phyloP scores from a whole-genome alignment of 2,113 vertebrate species.

The Lepus timidus region DNA sequence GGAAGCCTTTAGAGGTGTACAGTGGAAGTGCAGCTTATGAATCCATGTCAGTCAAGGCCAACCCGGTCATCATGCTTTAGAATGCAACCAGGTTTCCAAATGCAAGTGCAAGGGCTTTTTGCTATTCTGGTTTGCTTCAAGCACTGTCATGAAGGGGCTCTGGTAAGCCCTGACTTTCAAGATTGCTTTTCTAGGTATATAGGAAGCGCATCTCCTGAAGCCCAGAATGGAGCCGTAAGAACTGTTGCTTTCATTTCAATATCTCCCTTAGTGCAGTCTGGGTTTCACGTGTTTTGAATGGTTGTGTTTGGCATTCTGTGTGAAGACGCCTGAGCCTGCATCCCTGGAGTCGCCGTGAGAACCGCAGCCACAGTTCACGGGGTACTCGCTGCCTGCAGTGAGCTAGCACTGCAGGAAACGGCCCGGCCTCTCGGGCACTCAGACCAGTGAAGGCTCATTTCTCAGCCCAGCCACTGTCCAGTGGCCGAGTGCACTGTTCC shows the following conservation, averaged over 20 bases:
- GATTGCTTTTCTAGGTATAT: not conserved
- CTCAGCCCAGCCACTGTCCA: not conserved
- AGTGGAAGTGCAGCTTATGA: not conserved
- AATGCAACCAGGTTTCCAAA: constrained; percentile 26
- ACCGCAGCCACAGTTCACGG: not conserved
- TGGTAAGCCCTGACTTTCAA: not conserved
- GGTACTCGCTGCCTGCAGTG: rapidly evolving
- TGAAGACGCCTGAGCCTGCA: not conserved
- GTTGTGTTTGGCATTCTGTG: not conserved
- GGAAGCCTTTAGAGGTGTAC: not conserved
- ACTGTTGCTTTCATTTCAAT: not conserved
- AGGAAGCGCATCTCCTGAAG: not conserved
- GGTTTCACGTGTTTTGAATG: not conserved
- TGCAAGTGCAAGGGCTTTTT: not conserved
- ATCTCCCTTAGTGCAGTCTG: not conserved
- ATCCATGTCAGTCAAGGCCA: not conserved
- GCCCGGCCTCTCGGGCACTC: not conserved
- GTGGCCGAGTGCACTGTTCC: not conserved
- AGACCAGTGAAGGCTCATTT: not conserved
- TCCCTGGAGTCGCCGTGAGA: not conserved
- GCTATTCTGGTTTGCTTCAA: not conserved
- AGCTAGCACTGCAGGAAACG: not conserved
- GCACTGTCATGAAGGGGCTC: not conserved
- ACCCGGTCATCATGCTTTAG: not conserved
- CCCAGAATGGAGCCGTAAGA: not conserved